Evolutionary conservation across 2,797 vertebrate genomes (phyloP), one percentile per base, ranked within the genome.

Genomic region (Sebastolobus altivelis): DNA sequence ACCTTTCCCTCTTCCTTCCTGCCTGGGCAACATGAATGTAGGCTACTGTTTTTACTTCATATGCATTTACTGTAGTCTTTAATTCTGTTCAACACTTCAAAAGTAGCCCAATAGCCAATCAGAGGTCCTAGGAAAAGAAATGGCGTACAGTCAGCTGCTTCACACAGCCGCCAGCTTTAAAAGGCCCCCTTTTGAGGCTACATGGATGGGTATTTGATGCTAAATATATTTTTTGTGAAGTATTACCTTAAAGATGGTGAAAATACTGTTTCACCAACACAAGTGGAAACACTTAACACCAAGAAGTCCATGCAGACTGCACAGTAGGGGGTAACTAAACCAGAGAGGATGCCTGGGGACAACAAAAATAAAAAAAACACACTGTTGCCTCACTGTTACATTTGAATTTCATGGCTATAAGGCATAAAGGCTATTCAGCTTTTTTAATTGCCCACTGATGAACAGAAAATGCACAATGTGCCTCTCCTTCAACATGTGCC

Each of bases 231-330:
- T 37, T 37, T 8, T 18, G 20, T 52, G 46, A 8, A 52, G 18
- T 52, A 52, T 35, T 33, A 29, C 31, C 16, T 31, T 71, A 72
- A 78, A 8, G 2, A 33, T 68, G 52, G 12, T 46, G 22, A 37
- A 49, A 80, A 54, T 61, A 60, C 11, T 20, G 29, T 74, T 82
- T 69, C 6, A 72, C 25, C 18, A 54, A 29, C 61, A 55, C 59
- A 18, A 56, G 59, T 55, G 56, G 31, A 71, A 73, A 74, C 77
- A 77, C 27, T 79, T 70, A 71, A 46, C 61, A n/a, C 37, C 68
- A 63, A 82, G 58, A 29, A 67, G 52, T 61, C 52, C 52, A 54
- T 29, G 18, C 13, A 54, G 12, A 59, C 13, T 33, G 31, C 49
- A 67, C 40, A 56, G 43, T 8, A 49, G 27, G 33, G 5, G 37